Percentiles rank a stretch among this genome's conserved stretches.
These are phyloP conservation scores for Gymnoscopelus microlampas DNA, from an alignment of 2,797 vertebrate species.

Conservation along the genomic window DNA sequence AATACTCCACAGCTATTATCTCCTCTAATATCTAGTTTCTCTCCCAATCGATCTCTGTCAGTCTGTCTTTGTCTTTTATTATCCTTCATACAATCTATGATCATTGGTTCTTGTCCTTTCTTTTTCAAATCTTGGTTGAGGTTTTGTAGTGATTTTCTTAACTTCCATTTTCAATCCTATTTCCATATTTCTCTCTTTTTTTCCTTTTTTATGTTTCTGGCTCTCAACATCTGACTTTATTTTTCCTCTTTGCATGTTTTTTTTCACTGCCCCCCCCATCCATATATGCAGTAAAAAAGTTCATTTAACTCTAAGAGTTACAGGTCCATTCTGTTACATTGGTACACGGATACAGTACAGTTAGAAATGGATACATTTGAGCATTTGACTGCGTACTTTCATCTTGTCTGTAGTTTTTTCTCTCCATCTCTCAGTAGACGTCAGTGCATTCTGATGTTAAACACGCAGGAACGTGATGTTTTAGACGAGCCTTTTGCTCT, in stretches of 20 bases:
- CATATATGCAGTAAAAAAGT: too few relatives aligned
- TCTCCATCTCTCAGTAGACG: too few relatives aligned
- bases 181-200: constrained; percentile 4
- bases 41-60: background rate
- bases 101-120: background rate
- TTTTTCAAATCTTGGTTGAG: background rate
- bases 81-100: background rate
- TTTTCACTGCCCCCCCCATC: too few relatives aligned
- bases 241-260: too few relatives aligned
- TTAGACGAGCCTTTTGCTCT: too few relatives aligned
- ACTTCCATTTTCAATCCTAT: background rate
- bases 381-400: too few relatives aligned
- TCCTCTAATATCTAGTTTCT: background rate
- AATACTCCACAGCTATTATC: constrained; percentile 28
- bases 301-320: background rate
- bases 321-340: background rate
- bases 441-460: too few relatives aligned
- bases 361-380: background rate
- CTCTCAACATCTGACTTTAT: too few relatives aligned
- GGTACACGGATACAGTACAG: background rate
- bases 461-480: too few relatives aligned
- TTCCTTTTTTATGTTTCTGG: too few relatives aligned
- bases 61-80: constrained; percentile 8
- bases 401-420: too few relatives aligned
- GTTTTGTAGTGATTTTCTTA: background rate